Evolutionary conservation across 2,888 invertebrate genomes (phyloP), one percentile per base, ranked within the genome.

Genomic region (Dioctria linearis): DNA sequence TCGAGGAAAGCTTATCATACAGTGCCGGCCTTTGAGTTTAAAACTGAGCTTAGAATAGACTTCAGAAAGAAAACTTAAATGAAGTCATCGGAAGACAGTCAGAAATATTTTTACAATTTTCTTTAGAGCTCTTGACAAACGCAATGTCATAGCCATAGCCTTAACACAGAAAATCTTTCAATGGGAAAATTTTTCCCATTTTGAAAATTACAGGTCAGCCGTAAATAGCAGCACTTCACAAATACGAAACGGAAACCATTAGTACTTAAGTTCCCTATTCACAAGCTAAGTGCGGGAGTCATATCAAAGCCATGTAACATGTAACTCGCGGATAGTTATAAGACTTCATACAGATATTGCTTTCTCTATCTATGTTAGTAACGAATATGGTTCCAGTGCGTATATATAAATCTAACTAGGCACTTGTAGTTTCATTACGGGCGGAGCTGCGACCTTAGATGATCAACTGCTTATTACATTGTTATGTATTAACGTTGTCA

Each of bases 81-180:
- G 2, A 25, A 25, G 25, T 2, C 25, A 25, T 25, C 25, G 25
- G 49, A 46, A 46, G 9, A 46, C 49, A 46, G 9, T 46, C 49
- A 46, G 9, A 46, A 46, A 46, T 46, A 46, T 46, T 46, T 46
- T 1, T 1, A 46, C 49, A 46, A 46, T 46, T 46, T 46, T 46
- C 49, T 46, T 9, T 6, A 46, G 5, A 9, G 49, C 5, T 2
- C 49, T 46, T 46, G 49, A 49, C 5, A 6, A 9, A n/a, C 9
- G 8, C 73, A 73, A 73, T 59, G 73, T 73, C 76, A 63, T 6
- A n/a, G 40, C 25, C 51, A 51, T 37, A 78, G 25, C 78, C 78
- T 78, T 78, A 49, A 51, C 66, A 66, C 54, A 67, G 43, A 81
- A 79, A 71, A 81, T 61, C 76, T 76, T 76, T 69, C 75, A 81